Conservation (phyloP, 2,113 vertebrate species). For the Tursiops truncatus region DNA sequence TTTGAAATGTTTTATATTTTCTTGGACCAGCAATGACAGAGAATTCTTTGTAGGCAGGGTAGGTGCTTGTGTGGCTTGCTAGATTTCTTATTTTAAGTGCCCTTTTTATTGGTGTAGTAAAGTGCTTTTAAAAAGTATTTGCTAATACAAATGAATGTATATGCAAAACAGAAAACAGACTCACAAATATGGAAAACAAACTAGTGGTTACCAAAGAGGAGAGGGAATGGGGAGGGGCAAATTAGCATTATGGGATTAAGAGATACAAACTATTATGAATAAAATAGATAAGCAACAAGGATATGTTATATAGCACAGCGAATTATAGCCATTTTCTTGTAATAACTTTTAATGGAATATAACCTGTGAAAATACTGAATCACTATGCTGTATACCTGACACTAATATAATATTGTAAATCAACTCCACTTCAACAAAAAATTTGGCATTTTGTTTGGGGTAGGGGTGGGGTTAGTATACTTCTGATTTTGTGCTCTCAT, state of each 20-base stretch:
- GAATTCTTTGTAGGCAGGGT: not conserved
- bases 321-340: not conserved
- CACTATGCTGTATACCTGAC: not conserved
- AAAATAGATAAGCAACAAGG: not conserved
- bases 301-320: not conserved
- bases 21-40: not conserved
- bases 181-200: not conserved
- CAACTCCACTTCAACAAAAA: not conserved
- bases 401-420: not conserved
- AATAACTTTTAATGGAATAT: not conserved
- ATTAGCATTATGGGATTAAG: not conserved
- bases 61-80: not conserved
- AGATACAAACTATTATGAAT: not conserved
- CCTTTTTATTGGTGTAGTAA: not conserved
- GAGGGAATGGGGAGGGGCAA: not conserved
- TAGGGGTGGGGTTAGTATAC: not conserved
- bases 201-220: not conserved
- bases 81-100: not conserved
- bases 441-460: not conserved
- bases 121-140: constrained; percentile 2
- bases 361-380: not conserved
- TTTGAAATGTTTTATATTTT: constrained; percentile 27
- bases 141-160: not conserved
- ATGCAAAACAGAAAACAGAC: not conserved
- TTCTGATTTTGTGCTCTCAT: not conserved